Evolutionary conservation across 2,113 vertebrate genomes (phyloP), one percentile per base, ranked within the genome.

Genomic region (Xenopus laevis): DNA sequence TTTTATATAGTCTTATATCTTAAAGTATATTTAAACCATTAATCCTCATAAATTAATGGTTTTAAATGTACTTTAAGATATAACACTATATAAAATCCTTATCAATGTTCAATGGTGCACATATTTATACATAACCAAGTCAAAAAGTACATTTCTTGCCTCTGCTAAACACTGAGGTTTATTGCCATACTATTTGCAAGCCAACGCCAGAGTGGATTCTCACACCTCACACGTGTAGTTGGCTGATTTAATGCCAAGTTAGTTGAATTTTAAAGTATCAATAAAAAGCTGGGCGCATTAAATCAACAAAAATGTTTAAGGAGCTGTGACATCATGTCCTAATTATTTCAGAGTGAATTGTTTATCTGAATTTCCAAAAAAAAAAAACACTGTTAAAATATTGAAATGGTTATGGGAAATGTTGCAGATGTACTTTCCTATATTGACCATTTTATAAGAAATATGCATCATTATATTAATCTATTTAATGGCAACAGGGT

Each of bases 351-450:
- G 17, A 52, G 75, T 60, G 45, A 77, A n/a, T 44, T 71, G 12
- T 73, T 82, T 80, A 59, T 82, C 20, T 44, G 76, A 81, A 74
- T 65, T 0, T 27, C 23, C 1, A 61, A 58, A 57, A 52, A 47
- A 79, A 47, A 70, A 79, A 45, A 53, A 44, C 75, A 27, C 23
- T 27, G 1, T 71, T 83, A 63, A 78, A 85, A 80, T 83, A 82
- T 78, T 66, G 79, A 82, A 77, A 62, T 4, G 47, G 44, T 68
- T 58, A 74, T 67, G 74, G 82, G 79, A 86, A 84, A 84, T 64
- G 21, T 82, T 71, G 67, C 70, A 86, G 81, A 86, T 78, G 78
- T 85, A 8, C 83, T 86, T 88, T 84, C 82, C 81, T 84, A 3
- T 40, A 4, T 9, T 40, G 33, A 40, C 6, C 33, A 40, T 40